Evolutionary conservation across 2,888 invertebrate species (phyloP).

Genomic region (Sarcophaga carnaria): DNA sequence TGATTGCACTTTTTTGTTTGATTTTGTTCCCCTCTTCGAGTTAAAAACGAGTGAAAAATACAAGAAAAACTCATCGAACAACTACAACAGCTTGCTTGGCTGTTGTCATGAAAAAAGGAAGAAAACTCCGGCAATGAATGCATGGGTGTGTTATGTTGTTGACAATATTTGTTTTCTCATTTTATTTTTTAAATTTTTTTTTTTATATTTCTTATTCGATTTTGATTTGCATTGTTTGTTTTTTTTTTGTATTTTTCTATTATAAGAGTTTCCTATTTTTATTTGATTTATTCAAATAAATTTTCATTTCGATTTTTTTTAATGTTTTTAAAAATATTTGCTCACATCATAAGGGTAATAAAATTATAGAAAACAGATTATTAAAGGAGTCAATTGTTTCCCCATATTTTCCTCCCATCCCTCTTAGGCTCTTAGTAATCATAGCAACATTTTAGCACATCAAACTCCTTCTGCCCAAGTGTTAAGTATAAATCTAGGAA

Average conservation of each 20-base stretch:
- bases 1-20: constrained; percentile 39
- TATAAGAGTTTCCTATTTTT: constrained; percentile 25
- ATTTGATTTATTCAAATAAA: constrained; percentile 56
- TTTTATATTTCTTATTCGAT: not conserved
- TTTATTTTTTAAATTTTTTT: constrained; percentile 14
- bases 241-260: constrained; percentile 16
- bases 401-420: too few species aligned
- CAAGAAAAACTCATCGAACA: constrained; percentile 5
- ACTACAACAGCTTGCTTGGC: constrained; percentile 5
- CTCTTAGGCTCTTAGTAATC: too few species aligned
- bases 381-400: constrained; percentile 10
- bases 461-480: too few species aligned
- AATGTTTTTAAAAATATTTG: not conserved
- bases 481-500: too few species aligned
- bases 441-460: too few species aligned
- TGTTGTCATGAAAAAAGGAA: constrained; percentile 44
- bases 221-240: constrained; percentile 26
- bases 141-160: constrained; percentile 23
- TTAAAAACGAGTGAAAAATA: constrained; percentile 9
- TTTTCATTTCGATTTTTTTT: constrained; percentile 45
- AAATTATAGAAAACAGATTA: not conserved
- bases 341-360: constrained; percentile 12
- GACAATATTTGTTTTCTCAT: constrained; percentile 6
- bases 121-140: constrained; percentile 6
- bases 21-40: constrained; percentile 1